These are phyloP conservation scores for Argya squamiceps DNA, from an alignment of 2,797 vertebrate species.

Conservation along the genomic window DNA sequence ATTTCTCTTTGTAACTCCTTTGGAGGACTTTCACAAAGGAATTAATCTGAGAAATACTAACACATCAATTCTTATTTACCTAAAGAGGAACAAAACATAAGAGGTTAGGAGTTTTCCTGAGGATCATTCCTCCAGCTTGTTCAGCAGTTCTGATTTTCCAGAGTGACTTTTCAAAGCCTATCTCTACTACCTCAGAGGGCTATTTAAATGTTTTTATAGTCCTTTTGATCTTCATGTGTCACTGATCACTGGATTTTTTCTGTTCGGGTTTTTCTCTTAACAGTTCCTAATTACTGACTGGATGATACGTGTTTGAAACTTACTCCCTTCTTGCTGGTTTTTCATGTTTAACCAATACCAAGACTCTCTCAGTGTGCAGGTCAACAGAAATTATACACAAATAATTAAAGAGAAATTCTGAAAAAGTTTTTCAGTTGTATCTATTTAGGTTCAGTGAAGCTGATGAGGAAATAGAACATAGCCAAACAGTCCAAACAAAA, in stretches of 20 bases:
- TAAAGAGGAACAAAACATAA: neutral
- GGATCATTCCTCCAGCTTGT: neutral
- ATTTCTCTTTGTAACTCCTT: neutral
- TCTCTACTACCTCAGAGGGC: neutral
- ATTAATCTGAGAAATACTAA: neutral
- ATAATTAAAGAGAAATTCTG: neutral
- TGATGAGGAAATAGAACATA: neutral
- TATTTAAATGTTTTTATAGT: neutral
- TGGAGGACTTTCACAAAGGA: neutral
- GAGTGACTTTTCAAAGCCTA: neutral
- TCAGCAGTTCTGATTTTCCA: neutral
- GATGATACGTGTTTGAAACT: neutral
- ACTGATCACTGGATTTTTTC: neutral
- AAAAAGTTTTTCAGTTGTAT: neutral
- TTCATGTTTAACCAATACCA: fast-evolving
- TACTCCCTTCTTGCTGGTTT: neutral
- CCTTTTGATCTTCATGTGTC: neutral
- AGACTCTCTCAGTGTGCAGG: neutral
- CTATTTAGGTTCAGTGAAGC: neutral
- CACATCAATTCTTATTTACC: neutral
- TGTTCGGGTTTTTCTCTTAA: neutral
- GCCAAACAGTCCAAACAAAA: neutral
- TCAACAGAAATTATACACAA: neutral
- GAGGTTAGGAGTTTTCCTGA: neutral
- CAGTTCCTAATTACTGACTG: neutral